Evolutionary conservation across 2,888 invertebrate species (phyloP), one percentile per base, ranked within the genome.

Genomic region (Drosophila rubida): DNA sequence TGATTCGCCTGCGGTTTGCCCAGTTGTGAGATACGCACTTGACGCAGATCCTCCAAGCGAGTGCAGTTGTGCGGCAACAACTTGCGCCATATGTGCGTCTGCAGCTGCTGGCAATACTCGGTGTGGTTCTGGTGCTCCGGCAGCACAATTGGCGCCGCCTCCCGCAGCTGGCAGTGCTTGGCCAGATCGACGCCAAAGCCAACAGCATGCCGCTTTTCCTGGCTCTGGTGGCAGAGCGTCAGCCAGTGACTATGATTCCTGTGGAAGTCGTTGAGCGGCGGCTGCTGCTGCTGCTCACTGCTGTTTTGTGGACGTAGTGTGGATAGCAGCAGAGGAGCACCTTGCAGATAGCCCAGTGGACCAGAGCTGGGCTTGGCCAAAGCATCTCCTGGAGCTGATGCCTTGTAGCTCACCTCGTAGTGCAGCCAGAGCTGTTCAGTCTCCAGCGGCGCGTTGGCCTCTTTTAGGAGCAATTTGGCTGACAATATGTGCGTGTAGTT

Each of bases 331-430:
- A 92, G 3, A 0, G 92, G 91, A 0, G 80, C 74, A 0, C 89
- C 89, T 4, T 30, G 48, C 4, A 75, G 50, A 64, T 92, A 92
- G 1, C 92, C 92, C 14, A 91, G 73, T 25, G 91, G 80, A 1
- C 92, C 92, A 2, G 90, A 90, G 16, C 65, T 69, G 30, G 80
- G 68, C 19, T 63, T 74, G 9, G 6, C 0, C 6, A 11, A 4
- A n/a, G 9, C 22, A 9, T 46, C 54, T 0, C 8, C 4, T 1
- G 70, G 7, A 4, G 58, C 46, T 0, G 9, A 2, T 1, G 73
- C 7, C 4, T 81, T 49, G 64, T 87, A 92, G 11, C 60, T 50
- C 0, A 90, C 68, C 37, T 80, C 75, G 55, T 80, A 90, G 13
- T 54, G 55, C 6, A 90, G 75, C 88, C 90, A 91, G 39, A 78